phyloP scores from a whole-genome alignment of 2,113 vertebrate species.

The Psammodynastes pulverulentus region DNA sequence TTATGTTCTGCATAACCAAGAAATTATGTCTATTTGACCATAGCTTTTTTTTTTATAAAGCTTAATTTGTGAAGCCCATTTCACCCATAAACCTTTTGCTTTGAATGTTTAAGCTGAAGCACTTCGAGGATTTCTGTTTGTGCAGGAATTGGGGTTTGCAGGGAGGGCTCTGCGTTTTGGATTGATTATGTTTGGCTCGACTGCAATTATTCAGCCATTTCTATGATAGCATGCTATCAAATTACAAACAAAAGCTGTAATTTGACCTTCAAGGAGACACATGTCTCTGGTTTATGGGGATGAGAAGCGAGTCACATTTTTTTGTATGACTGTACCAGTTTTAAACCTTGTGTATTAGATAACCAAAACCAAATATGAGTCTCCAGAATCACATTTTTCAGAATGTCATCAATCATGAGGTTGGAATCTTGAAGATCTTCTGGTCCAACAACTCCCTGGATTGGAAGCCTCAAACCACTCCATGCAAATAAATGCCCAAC shows the following conservation, averaged over 20 bases:
- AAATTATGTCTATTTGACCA: neutral
- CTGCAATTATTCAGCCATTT: neutral
- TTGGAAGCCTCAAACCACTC: neutral
- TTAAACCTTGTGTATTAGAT: neutral
- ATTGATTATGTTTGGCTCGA: neutral
- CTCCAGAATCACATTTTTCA: neutral
- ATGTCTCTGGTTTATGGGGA: neutral
- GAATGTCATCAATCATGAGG: neutral
- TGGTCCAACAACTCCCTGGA: neutral
- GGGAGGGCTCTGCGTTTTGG: neutral
- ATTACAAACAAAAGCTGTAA: neutral
- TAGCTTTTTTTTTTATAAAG: neutral
- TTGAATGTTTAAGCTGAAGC: neutral
- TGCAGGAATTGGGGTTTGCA: neutral
- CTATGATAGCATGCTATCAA: neutral
- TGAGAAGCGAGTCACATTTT: neutral
- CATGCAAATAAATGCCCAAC: neutral
- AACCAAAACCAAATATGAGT: neutral
- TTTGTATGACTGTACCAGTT: neutral
- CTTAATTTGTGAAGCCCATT: neutral
- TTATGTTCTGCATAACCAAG: neutral
- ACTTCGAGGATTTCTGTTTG: neutral
- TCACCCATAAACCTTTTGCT: neutral
- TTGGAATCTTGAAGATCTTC: neutral
- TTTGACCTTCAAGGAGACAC: neutral